Evolutionary conservation across 2,888 invertebrate genomes (phyloP), one percentile per base, ranked within the genome.

Genomic region (Lordiphosa andalusiaca): DNA sequence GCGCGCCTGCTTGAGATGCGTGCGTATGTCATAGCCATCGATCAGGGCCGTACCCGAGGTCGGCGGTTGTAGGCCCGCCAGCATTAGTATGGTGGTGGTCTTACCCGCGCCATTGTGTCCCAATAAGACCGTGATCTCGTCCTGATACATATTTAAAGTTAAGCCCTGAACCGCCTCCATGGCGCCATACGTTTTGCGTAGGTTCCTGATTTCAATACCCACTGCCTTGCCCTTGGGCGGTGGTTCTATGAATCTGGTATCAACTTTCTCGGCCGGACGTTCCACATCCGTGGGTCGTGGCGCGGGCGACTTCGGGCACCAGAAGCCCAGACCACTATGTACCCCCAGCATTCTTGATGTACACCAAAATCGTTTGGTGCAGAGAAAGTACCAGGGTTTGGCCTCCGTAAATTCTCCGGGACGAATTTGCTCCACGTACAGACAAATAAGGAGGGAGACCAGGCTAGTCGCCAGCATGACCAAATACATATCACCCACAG

Each of bases 11-110:
- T 87, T 85, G 53, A 93, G 91, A 69, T 94, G 91, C 0, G 88
- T 90, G n/a, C 91, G 78, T 63, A 95, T 93, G 83, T 94, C 93
- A 80, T 91, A 92, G 3, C 94, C 94, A 51, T 92, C 93, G 13
- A 95, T 90, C 38, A 90, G 87, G 0, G 94, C 94, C 4, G 92
- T 92, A 0, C 95, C 95, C 36, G 91, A 90, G 0, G 92, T 92
- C 7, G 92, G 92, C 23, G 92, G 91, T 60, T 93, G 90, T 87
- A 94, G 92, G 33, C 93, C 96, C 53, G 96, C 96, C 49, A 97
- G 89, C 93, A 97, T 96, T 0, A 95, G 95, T 92, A 97, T 96
- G 3, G 96, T 95, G 0, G 97, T 96, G 1, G 96, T 96, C 90
- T 97, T 97, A 10, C 97, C 96, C 51, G 96, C 96, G 2, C 97